Conservation (phyloP, 2,888 invertebrate species). For the Cartodere bifasciata region DNA sequence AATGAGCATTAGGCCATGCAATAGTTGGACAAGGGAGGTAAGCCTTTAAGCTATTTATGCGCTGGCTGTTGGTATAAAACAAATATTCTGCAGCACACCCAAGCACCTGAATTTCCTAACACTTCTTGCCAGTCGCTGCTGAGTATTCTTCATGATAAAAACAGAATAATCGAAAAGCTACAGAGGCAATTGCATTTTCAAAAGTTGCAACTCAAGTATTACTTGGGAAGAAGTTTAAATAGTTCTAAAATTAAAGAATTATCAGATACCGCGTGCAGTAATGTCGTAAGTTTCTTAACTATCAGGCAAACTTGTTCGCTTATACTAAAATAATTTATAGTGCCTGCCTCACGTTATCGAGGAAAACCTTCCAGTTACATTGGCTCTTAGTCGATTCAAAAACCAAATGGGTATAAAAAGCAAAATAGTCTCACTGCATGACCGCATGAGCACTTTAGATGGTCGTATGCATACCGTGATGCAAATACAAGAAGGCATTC, state of each 20-base stretch:
- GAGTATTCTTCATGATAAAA: constrained; percentile 25
- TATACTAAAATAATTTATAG: constrained; percentile 16
- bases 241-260: constrained; percentile 20
- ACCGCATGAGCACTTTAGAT: constrained; percentile 22
- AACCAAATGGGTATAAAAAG: constrained; percentile 24
- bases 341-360: constrained; percentile 21
- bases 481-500: constrained; percentile 21
- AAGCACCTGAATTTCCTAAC: too few relatives aligned
- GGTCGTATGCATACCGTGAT: constrained; percentile 15
- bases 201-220: constrained; percentile 26
- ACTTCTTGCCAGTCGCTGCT: constrained; percentile 7
- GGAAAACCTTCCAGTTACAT: constrained; percentile 23
- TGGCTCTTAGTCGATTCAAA: constrained; percentile 25
- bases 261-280: constrained; percentile 11
- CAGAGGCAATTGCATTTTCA: constrained; percentile 25
- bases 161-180: constrained; percentile 21
- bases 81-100: too few relatives aligned
- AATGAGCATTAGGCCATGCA: too few relatives aligned
- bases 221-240: constrained; percentile 22
- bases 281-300: constrained; percentile 3
- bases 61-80: too few relatives aligned
- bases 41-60: too few relatives aligned
- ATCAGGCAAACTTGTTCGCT: constrained; percentile 6
- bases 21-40: too few relatives aligned
- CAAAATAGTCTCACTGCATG: constrained; percentile 21